Base-by-base conservation (phyloP, 2,888 invertebrate genomes). In the Hirtodrosophila confusa region DNA sequence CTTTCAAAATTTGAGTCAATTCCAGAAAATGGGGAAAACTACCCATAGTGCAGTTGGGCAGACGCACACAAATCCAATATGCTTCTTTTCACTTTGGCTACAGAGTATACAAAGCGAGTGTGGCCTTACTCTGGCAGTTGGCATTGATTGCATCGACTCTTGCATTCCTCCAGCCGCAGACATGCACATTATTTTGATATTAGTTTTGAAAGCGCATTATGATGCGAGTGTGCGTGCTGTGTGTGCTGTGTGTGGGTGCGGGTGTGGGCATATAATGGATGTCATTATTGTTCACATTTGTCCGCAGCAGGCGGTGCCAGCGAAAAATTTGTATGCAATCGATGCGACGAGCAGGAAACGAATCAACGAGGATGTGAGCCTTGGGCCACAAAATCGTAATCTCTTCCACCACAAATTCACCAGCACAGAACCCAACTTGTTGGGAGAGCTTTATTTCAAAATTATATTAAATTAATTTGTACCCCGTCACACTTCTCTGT, bases 181-280 rank as follows among this genome's bases (percentile, higher is more conserved):
- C 29, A 17, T 3, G 8, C 23, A 8, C 24, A 35, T 64, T 65
- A 66, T 82, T 71, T 72, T 63, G 62, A 67, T 69, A 82, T 79
- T 82, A 79, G 72, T 82, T 83, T 69, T 65, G 55, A 80, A 78
- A 78, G 75, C 75, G 82, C 75, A 78, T 80, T 77, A 73, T 56
- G 48, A 24, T 41, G 43, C 56, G 24, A 29, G 10, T 36, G 35
- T 48, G 17, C 40, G 17, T 6, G 27, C 39, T n/a, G 48, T 33
- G 41, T 31, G 47, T 35, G 41, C n/a, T 31, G 51, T 31, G 49
- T 41, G 17, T 17, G 31, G 5, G 31, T 40, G 31, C n/a, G 31
- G 17, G 40, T 31, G 33, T 10, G n/a, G 33, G 10, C 45, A 48
- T 39, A 27, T 65, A 85, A 75, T 82, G 75, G 63, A 49, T 48